Conservation (phyloP, 1,140 invertebrate species). For the Drosophila serrata region DNA sequence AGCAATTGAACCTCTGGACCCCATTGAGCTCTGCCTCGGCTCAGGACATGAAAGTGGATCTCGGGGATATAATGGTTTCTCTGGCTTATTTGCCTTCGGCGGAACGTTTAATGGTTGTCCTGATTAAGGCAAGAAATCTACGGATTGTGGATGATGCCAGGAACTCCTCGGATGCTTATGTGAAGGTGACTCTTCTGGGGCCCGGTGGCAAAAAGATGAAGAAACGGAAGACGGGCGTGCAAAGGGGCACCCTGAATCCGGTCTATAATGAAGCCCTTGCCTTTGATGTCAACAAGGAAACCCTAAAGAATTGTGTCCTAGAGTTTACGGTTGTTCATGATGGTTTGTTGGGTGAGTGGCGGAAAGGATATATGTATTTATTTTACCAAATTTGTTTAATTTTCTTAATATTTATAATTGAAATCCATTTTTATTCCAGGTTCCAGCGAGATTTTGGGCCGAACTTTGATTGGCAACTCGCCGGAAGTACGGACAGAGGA, state of each 20-base stretch:
- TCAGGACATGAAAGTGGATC: conserved; percentile 85
- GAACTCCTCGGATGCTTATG: conserved; percentile 91
- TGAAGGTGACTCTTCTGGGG: conserved; percentile 93
- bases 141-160: conserved; percentile 86
- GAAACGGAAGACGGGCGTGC: conserved; percentile 96
- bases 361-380: neutral
- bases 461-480: conserved; percentile 86
- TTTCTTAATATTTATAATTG: neutral
- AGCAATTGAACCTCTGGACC: conserved; percentile 85
- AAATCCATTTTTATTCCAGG: conserved; percentile 41
- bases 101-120: conserved; percentile 89
- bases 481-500: conserved; percentile 85
- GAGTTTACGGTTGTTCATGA: conserved; percentile 87
- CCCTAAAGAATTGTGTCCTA: conserved; percentile 86
- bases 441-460: conserved; percentile 86
- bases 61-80: conserved; percentile 90
- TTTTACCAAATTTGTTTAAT: neutral
- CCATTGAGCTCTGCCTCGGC: conserved; percentile 85
- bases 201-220: conserved; percentile 92
- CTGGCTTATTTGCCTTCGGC: conserved; percentile 88
- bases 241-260: conserved; percentile 93
- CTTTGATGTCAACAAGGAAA: conserved; percentile 91
- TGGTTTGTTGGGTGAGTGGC: conserved; percentile 85
- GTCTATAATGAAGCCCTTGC: conserved; percentile 95
- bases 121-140: conserved; percentile 89